Conservation (phyloP, 2,797 vertebrate species). For the Ceyx erithaca region DNA sequence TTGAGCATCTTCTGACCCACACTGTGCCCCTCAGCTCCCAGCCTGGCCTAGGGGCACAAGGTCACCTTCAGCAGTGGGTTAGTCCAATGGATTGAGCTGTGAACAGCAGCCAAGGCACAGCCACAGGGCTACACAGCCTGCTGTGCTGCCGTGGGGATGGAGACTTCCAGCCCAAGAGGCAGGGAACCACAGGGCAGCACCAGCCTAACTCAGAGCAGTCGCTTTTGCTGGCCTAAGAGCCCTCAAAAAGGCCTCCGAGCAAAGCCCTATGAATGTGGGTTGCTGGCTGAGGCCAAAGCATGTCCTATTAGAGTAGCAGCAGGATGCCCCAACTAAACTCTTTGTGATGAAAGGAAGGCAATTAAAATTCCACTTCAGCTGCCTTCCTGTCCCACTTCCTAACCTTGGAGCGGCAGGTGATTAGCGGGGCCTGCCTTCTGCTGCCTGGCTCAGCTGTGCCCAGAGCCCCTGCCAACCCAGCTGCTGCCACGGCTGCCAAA, state of each 20-base stretch:
- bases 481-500: fast-evolving
- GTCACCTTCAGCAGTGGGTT: fast-evolving
- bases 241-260: neutral
- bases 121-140: neutral
- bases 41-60: neutral
- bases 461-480: neutral
- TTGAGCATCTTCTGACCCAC: fast-evolving
- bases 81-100: neutral
- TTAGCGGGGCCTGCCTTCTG: neutral
- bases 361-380: slow-evolving; percentile 69
- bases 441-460: neutral
- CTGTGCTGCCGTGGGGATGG: neutral
- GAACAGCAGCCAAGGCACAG: neutral
- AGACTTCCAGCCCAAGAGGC: neutral
- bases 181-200: neutral
- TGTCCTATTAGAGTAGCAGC: slow-evolving; percentile 48
- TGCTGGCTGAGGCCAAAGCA: neutral
- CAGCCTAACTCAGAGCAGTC: neutral
- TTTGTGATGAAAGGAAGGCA: slow-evolving; percentile 63
- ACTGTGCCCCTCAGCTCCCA: neutral
- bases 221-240: neutral
- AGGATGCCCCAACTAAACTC: slow-evolving; percentile 21
- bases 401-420: slow-evolving; percentile 61
- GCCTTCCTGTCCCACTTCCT: slow-evolving; percentile 41
- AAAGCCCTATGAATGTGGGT: neutral